Evolutionary conservation across 2,888 invertebrate genomes (phyloP).

Genomic region (Heliconius sara): DNA sequence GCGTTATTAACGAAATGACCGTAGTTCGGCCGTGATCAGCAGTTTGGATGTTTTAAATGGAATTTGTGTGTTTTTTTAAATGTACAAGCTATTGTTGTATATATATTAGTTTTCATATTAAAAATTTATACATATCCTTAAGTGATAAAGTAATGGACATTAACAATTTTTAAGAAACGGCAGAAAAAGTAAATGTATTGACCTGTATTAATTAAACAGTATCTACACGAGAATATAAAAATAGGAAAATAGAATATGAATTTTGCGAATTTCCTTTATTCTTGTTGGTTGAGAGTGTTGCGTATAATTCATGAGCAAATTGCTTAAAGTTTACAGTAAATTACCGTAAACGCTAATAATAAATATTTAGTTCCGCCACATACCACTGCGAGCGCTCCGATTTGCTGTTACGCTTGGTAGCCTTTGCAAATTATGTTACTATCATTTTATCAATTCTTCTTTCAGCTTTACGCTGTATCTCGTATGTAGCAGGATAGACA

Average conservation of each 20-base stretch:
- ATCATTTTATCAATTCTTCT: constrained; percentile 38
- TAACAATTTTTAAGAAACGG: too few species aligned
- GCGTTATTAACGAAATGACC: constrained; percentile 13
- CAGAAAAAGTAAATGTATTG: too few species aligned
- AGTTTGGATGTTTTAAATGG: background rate
- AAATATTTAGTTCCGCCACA: constrained; percentile 77
- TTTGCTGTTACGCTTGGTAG: constrained; percentile 64
- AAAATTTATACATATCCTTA: background rate
- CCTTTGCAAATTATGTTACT: constrained; percentile 40
- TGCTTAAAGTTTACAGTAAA: constrained; percentile 57
- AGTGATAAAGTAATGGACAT: background rate
- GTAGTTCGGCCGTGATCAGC: background rate
- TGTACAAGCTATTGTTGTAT: background rate
- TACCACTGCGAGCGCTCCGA: constrained; percentile 58
- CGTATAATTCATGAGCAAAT: constrained; percentile 56
- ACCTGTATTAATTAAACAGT: too few species aligned
- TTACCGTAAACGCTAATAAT: constrained; percentile 73
- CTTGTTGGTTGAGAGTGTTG: constrained; percentile 59
- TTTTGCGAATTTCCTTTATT: constrained; percentile 15
- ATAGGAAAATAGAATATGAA: background rate
- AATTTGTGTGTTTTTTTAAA: background rate
- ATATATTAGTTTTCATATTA: background rate
- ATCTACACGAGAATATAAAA: too few species aligned
- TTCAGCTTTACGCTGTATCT: too few species aligned
- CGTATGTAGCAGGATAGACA: too few species aligned